Conservation (phyloP, 2,113 vertebrate genomes). For the Donacobius atricapilla region DNA sequence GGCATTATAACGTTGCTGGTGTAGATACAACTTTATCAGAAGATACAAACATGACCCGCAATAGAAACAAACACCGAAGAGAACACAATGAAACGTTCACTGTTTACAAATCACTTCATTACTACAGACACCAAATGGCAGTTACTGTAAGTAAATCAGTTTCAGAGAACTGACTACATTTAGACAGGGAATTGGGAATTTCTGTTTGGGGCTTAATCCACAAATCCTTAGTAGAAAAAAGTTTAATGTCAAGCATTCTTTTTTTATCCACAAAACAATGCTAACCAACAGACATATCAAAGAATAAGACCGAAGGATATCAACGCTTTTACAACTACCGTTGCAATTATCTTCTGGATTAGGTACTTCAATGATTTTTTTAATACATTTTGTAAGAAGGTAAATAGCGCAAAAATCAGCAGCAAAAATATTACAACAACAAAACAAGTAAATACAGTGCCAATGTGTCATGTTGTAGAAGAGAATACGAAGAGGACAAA, state of each 20-base stretch:
- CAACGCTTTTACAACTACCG: conserved; percentile 69
- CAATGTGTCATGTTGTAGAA: conserved; percentile 63
- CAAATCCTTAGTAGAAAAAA: conserved; percentile 73
- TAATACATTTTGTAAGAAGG: conserved; percentile 56
- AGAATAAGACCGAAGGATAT: conserved; percentile 70
- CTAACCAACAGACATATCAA: conserved; percentile 74
- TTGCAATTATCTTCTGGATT: conserved; percentile 58
- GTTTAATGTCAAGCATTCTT: conserved; percentile 72
- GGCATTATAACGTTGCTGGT: conserved; percentile 75
- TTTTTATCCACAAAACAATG: conserved; percentile 76
- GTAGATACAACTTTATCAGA: conserved; percentile 74
- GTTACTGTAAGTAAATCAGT: conserved; percentile 78
- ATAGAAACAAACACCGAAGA: conserved; percentile 75
- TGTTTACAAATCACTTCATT: conserved; percentile 79
- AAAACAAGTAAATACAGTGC: conserved; percentile 73
- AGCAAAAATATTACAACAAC: conserved; percentile 75
- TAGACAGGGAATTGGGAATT: conserved; percentile 63
- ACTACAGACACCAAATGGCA: conserved; percentile 81
- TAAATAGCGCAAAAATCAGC: conserved; percentile 73
- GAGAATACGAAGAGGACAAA: conserved; percentile 73
- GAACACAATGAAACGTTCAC: conserved; percentile 78
- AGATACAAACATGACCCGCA: conserved; percentile 75
- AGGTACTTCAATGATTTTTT: conserved; percentile 54
- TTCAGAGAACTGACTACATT: conserved; percentile 68
- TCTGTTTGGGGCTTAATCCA: conserved; percentile 64